phyloP scores from a whole-genome alignment of 2,888 invertebrate genomes.

The Drosophila helvetica region DNA sequence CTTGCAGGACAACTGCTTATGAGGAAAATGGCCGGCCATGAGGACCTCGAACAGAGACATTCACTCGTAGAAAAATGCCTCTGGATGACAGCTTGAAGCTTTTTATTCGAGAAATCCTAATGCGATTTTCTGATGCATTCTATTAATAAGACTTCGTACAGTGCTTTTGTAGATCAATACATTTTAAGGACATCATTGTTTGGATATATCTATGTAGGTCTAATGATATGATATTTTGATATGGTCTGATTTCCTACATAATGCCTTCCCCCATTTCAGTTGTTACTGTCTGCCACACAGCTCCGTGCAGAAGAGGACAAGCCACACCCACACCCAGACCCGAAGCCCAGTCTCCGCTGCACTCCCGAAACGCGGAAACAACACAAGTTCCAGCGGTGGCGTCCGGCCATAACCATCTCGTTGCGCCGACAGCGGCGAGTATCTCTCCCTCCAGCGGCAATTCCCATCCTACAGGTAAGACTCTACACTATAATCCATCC shows the following conservation, averaged over 20 bases:
- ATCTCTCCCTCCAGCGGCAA: conserved; percentile 86
- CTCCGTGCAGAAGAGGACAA: not conserved
- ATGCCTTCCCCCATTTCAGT: not conserved
- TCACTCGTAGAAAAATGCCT: not conserved
- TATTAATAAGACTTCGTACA: not conserved
- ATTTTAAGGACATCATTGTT: not conserved
- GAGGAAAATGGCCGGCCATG: conserved; percentile 30
- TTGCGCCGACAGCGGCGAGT: conserved; percentile 86
- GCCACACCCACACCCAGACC: not conserved
- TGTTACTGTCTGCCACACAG: not conserved
- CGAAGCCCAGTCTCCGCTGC: conserved; percentile 23
- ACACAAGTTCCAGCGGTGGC: conserved; percentile 84
- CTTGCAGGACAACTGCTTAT: not conserved
- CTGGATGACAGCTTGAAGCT: too few species aligned
- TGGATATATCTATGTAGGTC: too few species aligned
- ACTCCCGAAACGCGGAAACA: conserved; percentile 61
- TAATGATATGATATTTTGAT: not conserved
- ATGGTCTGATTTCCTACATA: not conserved
- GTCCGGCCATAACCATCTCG: conserved; percentile 84
- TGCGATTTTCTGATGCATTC: not conserved
- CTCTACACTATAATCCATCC: not conserved
- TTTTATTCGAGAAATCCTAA: not conserved
- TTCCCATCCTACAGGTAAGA: conserved; percentile 84
- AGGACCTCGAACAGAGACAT: conserved; percentile 13
- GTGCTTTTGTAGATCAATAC: not conserved